Evolutionary conservation across 2,888 invertebrate genomes (phyloP).

Genomic region (Helicoverpa assulta): DNA sequence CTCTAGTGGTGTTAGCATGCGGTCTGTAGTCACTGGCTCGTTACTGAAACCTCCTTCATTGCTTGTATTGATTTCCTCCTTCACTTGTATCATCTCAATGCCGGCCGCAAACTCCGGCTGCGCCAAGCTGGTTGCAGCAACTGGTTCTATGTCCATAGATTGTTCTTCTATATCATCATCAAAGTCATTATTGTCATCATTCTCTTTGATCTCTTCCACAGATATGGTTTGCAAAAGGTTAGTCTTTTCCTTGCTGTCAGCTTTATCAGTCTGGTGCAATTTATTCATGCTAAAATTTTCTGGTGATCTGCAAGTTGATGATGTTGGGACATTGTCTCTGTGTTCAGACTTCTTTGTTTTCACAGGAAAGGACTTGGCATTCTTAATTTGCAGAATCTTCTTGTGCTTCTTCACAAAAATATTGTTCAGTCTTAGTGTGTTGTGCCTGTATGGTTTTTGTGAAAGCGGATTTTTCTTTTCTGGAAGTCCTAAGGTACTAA

Average conservation of each 20-base stretch:
- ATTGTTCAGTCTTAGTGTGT: constrained; percentile 81
- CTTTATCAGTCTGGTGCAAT: constrained; percentile 67
- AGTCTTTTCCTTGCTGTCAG: constrained; percentile 65
- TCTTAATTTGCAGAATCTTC: constrained; percentile 86
- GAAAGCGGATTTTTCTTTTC: constrained; percentile 69
- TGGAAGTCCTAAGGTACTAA: constrained; percentile 61
- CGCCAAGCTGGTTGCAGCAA: constrained; percentile 70
- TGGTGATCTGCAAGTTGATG: constrained; percentile 74
- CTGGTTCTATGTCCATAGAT: constrained; percentile 83
- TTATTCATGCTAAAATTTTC: constrained; percentile 81
- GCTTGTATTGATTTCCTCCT: constrained; percentile 83
- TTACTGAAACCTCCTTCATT: constrained; percentile 80
- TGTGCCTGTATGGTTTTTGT: constrained; percentile 71
- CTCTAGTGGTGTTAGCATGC: constrained; percentile 75
- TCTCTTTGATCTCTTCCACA: constrained; percentile 77
- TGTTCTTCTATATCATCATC: constrained; percentile 83
- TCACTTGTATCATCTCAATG: constrained; percentile 76
- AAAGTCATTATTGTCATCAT: constrained; percentile 74
- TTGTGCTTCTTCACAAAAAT: constrained; percentile 86
- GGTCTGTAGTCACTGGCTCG: constrained; percentile 71
- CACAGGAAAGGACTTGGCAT: constrained; percentile 70
- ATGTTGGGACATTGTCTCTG: constrained; percentile 72
- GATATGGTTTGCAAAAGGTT: constrained; percentile 74
- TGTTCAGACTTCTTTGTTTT: constrained; percentile 59
- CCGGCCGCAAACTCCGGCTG: constrained; percentile 64